A percentile compares a stretch with the other conserved stretches of the same genome.
Evolutionary conservation across 2,888 invertebrate species (phyloP).

Genomic region (Andrena bucephala): DNA sequence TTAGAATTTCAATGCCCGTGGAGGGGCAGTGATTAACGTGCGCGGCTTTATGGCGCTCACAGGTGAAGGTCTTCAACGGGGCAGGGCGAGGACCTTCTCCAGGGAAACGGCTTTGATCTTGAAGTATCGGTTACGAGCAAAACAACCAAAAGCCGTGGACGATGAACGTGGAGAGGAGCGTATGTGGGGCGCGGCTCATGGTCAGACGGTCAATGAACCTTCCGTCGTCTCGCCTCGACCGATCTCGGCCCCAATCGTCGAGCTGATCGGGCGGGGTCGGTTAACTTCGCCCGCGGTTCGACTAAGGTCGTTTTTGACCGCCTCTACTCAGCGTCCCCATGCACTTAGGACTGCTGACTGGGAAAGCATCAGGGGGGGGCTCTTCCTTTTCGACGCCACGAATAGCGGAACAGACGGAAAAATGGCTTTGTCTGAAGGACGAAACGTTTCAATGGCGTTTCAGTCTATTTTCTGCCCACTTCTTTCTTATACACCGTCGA

Average conservation of each 20-base stretch:
- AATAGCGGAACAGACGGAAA: constrained; percentile 1
- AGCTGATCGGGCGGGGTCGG: constrained; percentile 76
- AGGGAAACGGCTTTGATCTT: constrained; percentile 78
- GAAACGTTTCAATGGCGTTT: constrained; percentile 6
- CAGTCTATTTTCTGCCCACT: no score
- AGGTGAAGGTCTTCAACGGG: constrained; percentile 62
- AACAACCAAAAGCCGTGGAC: constrained; percentile 67
- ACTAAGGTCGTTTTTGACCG: constrained; percentile 67
- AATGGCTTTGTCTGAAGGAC: constrained; percentile 21
- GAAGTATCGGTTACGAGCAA: constrained; percentile 68
- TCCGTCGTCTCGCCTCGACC: constrained; percentile 70
- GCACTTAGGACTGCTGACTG: constrained; percentile 33
- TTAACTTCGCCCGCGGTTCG: constrained; percentile 71
- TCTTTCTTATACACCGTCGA: neutral
- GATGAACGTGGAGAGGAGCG: constrained; percentile 66
- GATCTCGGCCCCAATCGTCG: constrained; percentile 68
- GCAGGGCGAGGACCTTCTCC: constrained; percentile 70
- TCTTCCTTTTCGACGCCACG: constrained; percentile 20
- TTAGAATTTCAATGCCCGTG: constrained; percentile 13
- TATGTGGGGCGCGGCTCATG: constrained; percentile 85
- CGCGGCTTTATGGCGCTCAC: constrained; percentile 54
- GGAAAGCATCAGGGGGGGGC: constrained; percentile 16
- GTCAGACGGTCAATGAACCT: constrained; percentile 85
- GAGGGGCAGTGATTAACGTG: constrained; percentile 40
- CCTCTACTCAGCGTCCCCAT: constrained; percentile 53